phyloP scores from a whole-genome alignment of 2,113 vertebrate genomes.

The Syngnathus typhle region DNA sequence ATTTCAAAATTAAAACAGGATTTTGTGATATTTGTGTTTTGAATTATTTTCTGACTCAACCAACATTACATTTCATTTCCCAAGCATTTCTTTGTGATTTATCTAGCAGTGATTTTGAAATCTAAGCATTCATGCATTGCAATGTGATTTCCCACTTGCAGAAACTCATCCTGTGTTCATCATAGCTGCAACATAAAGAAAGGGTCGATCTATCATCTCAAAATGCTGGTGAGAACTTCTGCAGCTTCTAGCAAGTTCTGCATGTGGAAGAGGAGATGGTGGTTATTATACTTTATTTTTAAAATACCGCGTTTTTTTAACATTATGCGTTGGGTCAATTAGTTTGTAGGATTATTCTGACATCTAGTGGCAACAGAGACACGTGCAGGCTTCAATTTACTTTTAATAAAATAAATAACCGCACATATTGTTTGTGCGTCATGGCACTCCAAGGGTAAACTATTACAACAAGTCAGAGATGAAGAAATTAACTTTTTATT shows the following conservation, averaged over 20 bases:
- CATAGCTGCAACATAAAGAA: background rate
- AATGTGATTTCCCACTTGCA: background rate
- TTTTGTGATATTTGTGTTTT: too few relatives aligned
- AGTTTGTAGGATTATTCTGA: constrained; percentile 36
- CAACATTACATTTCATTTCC: too few relatives aligned
- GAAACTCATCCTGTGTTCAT: background rate
- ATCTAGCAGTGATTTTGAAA: too few relatives aligned
- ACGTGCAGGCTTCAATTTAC: background rate
- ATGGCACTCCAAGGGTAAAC: too few relatives aligned
- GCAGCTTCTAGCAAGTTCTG: background rate
- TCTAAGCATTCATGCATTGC: background rate
- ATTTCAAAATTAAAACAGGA: too few relatives aligned
- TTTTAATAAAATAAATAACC: too few relatives aligned
- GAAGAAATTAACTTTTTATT: too few relatives aligned
- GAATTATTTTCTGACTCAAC: too few relatives aligned
- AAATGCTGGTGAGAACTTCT: background rate
- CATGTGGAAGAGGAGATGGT: background rate
- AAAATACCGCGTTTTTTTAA: constrained; percentile 13
- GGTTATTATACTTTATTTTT: constrained; percentile 1
- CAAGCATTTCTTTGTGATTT: background rate
- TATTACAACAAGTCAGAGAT: too few relatives aligned
- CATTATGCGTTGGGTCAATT: background rate
- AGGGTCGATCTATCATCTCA: background rate
- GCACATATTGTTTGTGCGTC: too few relatives aligned
- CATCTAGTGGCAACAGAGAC: constrained; percentile 34